phyloP scores from a whole-genome alignment of 2,797 vertebrate genomes.

The Premnoplex brunnescens region DNA sequence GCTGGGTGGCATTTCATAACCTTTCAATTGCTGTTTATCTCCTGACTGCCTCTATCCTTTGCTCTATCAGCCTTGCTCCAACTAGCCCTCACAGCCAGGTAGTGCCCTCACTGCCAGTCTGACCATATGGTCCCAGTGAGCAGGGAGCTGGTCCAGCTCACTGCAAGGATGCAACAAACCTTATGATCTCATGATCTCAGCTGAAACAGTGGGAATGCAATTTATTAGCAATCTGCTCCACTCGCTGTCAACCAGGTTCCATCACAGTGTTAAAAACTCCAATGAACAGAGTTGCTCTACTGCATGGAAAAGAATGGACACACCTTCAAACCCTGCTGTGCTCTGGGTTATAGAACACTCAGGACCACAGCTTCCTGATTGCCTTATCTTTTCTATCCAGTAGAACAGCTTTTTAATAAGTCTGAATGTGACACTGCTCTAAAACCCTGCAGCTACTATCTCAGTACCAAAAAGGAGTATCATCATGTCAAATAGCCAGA shows the following conservation, averaged over 20 bases:
- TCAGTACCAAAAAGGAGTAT: background rate
- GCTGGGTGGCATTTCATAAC: conserved; percentile 24
- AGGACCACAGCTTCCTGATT: background rate
- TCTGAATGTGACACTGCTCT: background rate
- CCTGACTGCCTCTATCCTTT: background rate
- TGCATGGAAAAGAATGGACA: background rate
- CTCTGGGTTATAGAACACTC: background rate
- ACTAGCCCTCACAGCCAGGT: background rate
- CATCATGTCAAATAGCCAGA: background rate
- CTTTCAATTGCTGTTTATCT: background rate
- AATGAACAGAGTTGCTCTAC: background rate
- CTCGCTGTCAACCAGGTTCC: background rate
- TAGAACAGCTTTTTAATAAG: background rate
- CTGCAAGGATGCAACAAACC: background rate
- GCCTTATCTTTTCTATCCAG: background rate
- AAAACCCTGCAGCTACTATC: background rate
- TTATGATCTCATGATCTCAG: background rate
- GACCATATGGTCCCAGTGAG: background rate
- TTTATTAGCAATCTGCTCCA: conserved; percentile 19
- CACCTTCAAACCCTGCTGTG: background rate
- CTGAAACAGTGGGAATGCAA: background rate
- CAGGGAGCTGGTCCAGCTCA: background rate
- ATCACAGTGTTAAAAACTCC: background rate
- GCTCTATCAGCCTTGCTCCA: background rate
- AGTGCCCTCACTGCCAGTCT: background rate